Conservation (phyloP, 2,113 vertebrate genomes). For the Rhea pennata region DNA sequence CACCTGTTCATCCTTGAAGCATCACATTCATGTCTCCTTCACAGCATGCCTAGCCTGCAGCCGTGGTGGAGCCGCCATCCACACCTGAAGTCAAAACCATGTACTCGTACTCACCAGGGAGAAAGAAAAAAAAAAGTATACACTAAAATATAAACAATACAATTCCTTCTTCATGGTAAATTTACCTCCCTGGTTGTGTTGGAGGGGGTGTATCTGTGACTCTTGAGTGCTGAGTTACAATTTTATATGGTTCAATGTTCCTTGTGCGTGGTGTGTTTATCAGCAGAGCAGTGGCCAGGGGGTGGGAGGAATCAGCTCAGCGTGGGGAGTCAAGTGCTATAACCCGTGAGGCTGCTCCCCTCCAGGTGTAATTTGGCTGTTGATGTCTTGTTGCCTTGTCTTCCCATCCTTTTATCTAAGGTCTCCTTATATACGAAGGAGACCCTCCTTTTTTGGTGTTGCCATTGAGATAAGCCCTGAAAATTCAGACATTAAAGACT, state of each 20-base stretch:
- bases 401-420: neutral
- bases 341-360: neutral
- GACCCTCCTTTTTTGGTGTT: neutral
- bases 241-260: too few species aligned
- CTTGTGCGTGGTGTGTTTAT: neutral
- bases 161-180: neutral
- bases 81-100: neutral
- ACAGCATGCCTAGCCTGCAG: neutral
- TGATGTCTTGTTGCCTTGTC: neutral
- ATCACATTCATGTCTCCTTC: neutral
- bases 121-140: neutral
- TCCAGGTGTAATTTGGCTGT: accelerated
- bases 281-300: neutral
- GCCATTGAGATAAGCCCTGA: neutral
- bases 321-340: neutral
- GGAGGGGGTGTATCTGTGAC: too few species aligned
- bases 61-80: neutral
- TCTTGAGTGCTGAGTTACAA: neutral
- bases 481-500: neutral
- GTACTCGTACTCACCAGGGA: neutral
- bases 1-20: neutral
- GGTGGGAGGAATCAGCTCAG: neutral
- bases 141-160: neutral
- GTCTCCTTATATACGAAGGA: neutral
- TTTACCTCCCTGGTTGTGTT: neutral